Percentiles rank a stretch among this genome's conserved stretches.
Conservation (phyloP, 92 coral and sea anemone species). For the Porites evermanni region DNA sequence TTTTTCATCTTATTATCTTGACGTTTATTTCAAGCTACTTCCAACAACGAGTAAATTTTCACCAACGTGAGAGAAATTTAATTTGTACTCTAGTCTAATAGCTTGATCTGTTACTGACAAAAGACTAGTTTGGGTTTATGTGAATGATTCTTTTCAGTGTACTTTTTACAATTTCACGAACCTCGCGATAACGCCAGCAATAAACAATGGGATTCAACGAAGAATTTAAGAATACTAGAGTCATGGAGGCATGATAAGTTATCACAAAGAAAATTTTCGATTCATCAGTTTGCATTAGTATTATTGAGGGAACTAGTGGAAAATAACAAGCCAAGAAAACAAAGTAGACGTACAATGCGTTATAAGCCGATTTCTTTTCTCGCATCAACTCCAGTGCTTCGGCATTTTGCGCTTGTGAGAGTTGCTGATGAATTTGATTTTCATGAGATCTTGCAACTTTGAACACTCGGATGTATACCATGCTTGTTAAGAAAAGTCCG, state of each 20-base stretch:
- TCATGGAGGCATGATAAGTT: background rate
- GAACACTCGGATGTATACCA: slow-evolving; percentile 1
- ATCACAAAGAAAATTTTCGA: background rate
- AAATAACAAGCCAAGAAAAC: slow-evolving; percentile 14
- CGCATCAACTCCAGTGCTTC: slow-evolving; percentile 5
- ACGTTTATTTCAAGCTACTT: too few species aligned
- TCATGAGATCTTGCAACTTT: background rate
- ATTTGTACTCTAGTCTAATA: too few species aligned
- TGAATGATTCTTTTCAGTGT: background rate
- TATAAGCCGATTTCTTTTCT: slow-evolving; percentile 8
- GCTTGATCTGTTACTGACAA: too few species aligned
- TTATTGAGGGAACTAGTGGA: background rate
- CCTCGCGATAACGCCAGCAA: slow-evolving; percentile 18
- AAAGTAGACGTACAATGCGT: background rate
- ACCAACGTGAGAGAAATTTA: too few species aligned
- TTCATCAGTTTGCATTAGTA: background rate
- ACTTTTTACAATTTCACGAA: slow-evolving; percentile 7
- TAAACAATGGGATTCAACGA: slow-evolving; percentile 7
- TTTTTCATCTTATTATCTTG: too few species aligned
- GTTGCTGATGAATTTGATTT: slow-evolving; percentile 23
- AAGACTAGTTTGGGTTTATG: background rate
- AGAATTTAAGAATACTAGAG: background rate
- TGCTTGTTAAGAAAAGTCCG: background rate
- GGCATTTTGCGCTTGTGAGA: slow-evolving; percentile 1
- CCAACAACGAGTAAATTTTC: too few species aligned